Conservation (phyloP, 2,797 vertebrate species). For the Lophius americanus region DNA sequence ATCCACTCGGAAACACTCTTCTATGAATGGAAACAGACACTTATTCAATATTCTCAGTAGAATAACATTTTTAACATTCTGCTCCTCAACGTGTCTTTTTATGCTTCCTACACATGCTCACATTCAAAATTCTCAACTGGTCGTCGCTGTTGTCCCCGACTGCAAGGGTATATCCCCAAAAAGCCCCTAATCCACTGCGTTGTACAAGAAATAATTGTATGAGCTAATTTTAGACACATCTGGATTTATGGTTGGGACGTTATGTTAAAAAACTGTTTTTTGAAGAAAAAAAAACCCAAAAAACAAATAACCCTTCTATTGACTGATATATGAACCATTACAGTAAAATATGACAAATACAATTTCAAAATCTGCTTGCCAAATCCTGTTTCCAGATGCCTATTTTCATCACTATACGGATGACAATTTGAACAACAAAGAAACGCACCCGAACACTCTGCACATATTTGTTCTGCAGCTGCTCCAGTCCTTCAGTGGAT, state of each 20-base stretch:
- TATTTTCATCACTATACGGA: background rate
- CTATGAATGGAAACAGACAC: slow-evolving; percentile 62
- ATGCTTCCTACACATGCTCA: background rate
- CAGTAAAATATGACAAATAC: too few species aligned
- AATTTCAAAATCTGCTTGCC: too few species aligned
- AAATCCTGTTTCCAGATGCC: background rate
- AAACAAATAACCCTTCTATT: too few species aligned
- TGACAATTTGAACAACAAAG: background rate
- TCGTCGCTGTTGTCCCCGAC: too few species aligned
- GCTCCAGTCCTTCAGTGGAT: slow-evolving; percentile 86
- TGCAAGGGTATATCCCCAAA: too few species aligned
- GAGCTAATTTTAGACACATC: too few species aligned
- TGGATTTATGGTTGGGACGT: too few species aligned
- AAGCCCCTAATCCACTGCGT: too few species aligned
- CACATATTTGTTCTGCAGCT: slow-evolving; percentile 90
- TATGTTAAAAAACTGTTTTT: too few species aligned
- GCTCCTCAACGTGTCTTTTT: background rate
- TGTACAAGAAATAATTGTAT: too few species aligned
- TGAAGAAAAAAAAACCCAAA: too few species aligned
- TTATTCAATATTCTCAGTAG: background rate
- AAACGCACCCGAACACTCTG: slow-evolving; percentile 86
- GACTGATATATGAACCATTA: too few species aligned
- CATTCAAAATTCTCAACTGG: background rate
- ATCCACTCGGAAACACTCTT: slow-evolving; percentile 93
- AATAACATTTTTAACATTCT: background rate